phyloP scores from a whole-genome alignment of 2,888 invertebrate species.

The Orchestes rusci region DNA sequence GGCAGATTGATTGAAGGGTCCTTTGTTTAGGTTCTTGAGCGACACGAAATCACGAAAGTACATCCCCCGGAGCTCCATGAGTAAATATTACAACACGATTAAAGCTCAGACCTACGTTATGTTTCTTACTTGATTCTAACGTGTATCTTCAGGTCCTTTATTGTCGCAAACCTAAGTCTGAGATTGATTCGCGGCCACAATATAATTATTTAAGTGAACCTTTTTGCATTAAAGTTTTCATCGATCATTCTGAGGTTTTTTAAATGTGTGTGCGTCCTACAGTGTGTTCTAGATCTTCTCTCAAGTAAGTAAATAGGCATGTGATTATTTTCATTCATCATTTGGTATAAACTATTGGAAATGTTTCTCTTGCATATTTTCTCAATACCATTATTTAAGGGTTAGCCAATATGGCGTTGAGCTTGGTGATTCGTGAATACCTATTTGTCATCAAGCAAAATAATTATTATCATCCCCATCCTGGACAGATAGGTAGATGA shows the following conservation, averaged over 20 bases:
- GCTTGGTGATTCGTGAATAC: constrained; percentile 28
- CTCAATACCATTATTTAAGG: constrained; percentile 41
- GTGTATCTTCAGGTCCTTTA: constrained; percentile 35
- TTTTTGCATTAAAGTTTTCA: constrained; percentile 46
- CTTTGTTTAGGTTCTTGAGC: neutral
- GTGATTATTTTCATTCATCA: constrained; percentile 24
- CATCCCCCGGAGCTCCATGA: constrained; percentile 39
- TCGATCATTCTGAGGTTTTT: constrained; percentile 43
- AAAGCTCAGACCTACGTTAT: constrained; percentile 36
- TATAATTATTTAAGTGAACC: constrained; percentile 47
- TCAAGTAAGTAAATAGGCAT: constrained; percentile 30
- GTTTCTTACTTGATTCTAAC: constrained; percentile 35
- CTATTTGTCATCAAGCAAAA: too few species aligned
- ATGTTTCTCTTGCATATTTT: constrained; percentile 39
- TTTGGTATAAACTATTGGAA: constrained; percentile 30
- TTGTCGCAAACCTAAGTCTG: constrained; percentile 38
- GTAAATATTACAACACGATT: constrained; percentile 41
- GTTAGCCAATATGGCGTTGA: constrained; percentile 45
- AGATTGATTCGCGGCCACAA: constrained; percentile 38
- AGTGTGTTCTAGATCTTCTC: constrained; percentile 26
- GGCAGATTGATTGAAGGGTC: constrained; percentile 14
- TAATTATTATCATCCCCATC: too few species aligned
- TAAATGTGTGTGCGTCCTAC: constrained; percentile 35
- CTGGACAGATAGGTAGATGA: neutral
- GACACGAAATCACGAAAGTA: too few species aligned